phyloP scores from a whole-genome alignment of 2,113 vertebrate species.

The Turdus rufiventris region DNA sequence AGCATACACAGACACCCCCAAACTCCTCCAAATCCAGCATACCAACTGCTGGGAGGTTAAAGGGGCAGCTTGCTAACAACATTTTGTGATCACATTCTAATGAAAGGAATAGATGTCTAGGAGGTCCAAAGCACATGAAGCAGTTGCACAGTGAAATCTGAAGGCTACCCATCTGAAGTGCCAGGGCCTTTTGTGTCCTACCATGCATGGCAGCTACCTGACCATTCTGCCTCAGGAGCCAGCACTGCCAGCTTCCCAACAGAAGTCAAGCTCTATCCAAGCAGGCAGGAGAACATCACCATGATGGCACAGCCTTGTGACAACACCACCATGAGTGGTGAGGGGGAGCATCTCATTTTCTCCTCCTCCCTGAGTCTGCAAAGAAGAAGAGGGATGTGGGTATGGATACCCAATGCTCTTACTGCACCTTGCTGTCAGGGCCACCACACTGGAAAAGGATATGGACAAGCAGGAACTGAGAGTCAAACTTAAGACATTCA shows the following conservation, averaged over 20 bases:
- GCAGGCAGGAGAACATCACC: neutral
- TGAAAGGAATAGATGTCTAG: neutral
- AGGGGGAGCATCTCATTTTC: neutral
- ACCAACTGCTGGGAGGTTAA: neutral
- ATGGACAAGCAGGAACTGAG: neutral
- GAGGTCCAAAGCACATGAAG: neutral
- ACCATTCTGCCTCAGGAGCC: neutral
- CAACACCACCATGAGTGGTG: fast-evolving
- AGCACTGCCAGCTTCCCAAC: neutral
- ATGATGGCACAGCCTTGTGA: neutral
- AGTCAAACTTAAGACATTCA: neutral
- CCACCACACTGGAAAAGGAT: fast-evolving
- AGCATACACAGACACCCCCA: neutral
- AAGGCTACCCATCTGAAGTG: neutral
- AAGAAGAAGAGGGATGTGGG: neutral
- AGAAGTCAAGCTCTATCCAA: neutral
- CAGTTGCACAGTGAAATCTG: neutral
- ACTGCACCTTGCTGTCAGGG: fast-evolving
- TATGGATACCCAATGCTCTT: neutral
- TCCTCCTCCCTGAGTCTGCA: neutral
- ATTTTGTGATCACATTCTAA: neutral
- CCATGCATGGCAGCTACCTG: neutral
- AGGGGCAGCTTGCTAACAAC: neutral
- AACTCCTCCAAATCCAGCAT: neutral
- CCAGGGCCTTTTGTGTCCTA: neutral